A percentile compares a stretch with the other conserved stretches of the same genome.
phyloP scores from a whole-genome alignment of 2,888 invertebrate species.

The Harpagoxenus sublaevis region DNA sequence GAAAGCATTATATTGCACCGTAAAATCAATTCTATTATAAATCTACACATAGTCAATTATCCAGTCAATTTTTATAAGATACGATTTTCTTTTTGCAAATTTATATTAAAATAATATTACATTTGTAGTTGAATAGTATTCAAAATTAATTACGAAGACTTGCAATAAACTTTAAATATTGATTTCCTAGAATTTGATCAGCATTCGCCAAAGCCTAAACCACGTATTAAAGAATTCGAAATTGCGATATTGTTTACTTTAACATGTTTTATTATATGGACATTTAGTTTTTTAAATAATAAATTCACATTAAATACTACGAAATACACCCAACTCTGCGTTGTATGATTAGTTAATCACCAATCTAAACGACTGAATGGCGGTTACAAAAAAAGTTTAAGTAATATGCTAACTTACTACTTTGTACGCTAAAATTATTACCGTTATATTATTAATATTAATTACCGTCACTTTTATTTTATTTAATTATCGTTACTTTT shows the following conservation, averaged over 20 bases:
- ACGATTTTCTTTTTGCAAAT: not conserved
- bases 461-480: too few species aligned
- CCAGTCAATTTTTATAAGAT: not conserved
- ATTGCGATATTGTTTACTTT: not conserved
- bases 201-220: conserved; percentile 60
- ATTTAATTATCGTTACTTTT: not conserved
- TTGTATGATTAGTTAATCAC: not conserved
- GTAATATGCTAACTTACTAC: not conserved
- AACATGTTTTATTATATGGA: conserved; percentile 24
- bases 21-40: not conserved
- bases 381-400: not conserved
- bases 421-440: not conserved
- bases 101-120: conserved; percentile 21
- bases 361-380: not conserved
- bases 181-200: not conserved
- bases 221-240: not conserved
- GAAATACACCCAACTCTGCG: not conserved
- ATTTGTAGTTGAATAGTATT: conserved; percentile 26
- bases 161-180: not conserved
- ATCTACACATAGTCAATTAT: not conserved
- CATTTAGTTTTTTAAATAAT: not conserved
- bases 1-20: not conserved
- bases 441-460: too few species aligned
- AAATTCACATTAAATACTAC: not conserved
- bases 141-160: not conserved